Base-by-base conservation (phyloP, 2,113 vertebrate species). In the Poicephalus gulielmi region DNA sequence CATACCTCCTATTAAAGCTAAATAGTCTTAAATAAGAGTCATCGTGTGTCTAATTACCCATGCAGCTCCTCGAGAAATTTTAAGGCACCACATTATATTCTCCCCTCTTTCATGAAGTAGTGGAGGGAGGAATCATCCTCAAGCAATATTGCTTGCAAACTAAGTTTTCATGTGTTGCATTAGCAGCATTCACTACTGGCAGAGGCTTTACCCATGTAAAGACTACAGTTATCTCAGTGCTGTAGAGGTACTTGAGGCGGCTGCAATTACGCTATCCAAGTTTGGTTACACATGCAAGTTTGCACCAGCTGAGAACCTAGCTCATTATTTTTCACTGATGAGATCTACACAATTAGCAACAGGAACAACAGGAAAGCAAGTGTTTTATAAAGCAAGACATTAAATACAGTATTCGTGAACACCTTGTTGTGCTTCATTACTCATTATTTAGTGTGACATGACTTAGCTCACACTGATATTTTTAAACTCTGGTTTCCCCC, bases 11-110 rank as follows among this genome's bases (percentile, higher is more conserved):
- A 91, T 92, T 86, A 93, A 96, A 97, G 86, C 70, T 78, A 84
- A 91, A 96, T 67, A 64, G 79, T 66, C 93, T 95, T 83, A 94
- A 92, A 84, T 59, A 77, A 78, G 60, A 93, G 88, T 60, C 86
- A 53, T 52, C 67, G 37, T 53, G 60, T 88, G 37, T 84, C 92
- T 96, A 97, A 96, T 93, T 82, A 94, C 49, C 91, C 80, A 67
- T 59, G 83, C 81, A 95, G 82, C 57, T 83, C 70, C 94, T 69
- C 59, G n/a, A 95, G 71, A 92, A 82, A 68, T 74, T 75, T 80
- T 90, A 82, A 92, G 83, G 85, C 43, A 69, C 52, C 76, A 27
- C 52, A 73, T 88, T 62, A 68, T 37, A 75, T 63, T 86, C 74
- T 93, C 10, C 81, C 74, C 53, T 83, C 74, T 88, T 88, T 87